Base-by-base conservation (phyloP, 2,113 vertebrate genomes). In the Menidia beryllina region DNA sequence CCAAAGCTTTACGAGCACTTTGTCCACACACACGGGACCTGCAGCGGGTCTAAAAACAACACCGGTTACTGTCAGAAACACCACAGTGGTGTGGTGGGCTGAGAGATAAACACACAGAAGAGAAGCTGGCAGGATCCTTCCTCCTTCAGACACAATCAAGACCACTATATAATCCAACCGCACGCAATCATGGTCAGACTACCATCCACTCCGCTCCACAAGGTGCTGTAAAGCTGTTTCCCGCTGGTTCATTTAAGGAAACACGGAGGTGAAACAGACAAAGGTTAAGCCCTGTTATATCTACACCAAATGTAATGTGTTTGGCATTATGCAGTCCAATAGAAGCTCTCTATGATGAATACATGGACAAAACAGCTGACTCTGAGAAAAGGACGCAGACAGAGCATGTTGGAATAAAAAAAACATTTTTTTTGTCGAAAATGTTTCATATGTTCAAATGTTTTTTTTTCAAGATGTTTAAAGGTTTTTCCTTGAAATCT, bases 81-180 rank as follows among this genome's bases (percentile, higher is more conserved):
- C 85, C 77, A 11, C 81, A 64, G 77, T 43, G 73, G 84, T 69
- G 69, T 60, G 82, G 87, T 82, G 87, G 84, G 82, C 66, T 66
- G 58, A 62, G 81, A 71, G 60, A 76, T 86, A 89, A 89, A 86
- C 84, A 89, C 55, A 71, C 9, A 30, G 65, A 79, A 34, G 53
- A 77, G 57, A 67, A 59, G 80, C 24, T 85, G 80, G 78, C 81
- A 86, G 66, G 66, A 83, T 89, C 82, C 74, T 74, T 87, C 51
- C 71, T 63, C 62, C 60, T 83, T 68, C 76, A 79, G 76, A 89
- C 80, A 83, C 89, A 88, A 88, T 89, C 81, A 79, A 69, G 66
- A 80, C 81, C 66, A 58, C 70, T 34, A 67, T 64, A 73, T 19
- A 62, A 57, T 60, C 39, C 48, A 23, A 74, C 87, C 84, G 60